Conservation (phyloP, 2,113 vertebrate species). For the Nothoprocta perdicaria region DNA sequence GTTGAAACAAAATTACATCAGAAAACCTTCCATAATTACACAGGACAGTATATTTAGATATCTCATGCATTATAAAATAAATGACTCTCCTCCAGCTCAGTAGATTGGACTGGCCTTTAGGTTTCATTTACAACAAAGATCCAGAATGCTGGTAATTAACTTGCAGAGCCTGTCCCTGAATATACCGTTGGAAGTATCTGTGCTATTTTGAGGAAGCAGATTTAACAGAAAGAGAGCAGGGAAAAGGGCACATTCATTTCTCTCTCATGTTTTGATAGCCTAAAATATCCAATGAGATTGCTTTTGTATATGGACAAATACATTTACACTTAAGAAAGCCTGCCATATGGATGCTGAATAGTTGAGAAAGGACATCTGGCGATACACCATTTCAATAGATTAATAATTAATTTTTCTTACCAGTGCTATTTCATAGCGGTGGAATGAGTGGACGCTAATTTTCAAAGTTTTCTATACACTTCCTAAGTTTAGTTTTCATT, state of each 20-base stretch:
- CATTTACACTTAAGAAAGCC: background rate
- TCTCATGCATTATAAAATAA: background rate
- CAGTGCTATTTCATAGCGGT: background rate
- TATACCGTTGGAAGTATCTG: background rate
- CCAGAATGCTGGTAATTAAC: background rate
- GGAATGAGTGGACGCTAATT: background rate
- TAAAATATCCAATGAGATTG: background rate
- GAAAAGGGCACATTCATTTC: conserved; percentile 21
- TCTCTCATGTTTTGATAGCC: conserved; percentile 19
- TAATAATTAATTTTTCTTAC: background rate
- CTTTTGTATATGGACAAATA: background rate
- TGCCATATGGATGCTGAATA: background rate
- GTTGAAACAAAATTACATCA: background rate
- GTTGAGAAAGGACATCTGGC: background rate
- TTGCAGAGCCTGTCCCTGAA: background rate
- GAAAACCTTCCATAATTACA: background rate
- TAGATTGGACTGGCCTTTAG: conserved; percentile 5
- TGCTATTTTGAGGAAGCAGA: background rate
- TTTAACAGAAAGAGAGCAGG: conserved; percentile 7
- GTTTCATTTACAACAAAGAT: background rate
- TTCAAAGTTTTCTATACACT: background rate
- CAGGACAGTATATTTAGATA: background rate
- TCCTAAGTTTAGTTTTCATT: background rate
- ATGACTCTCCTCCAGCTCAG: background rate
- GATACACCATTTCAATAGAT: background rate